A percentile compares a stretch with the other conserved stretches of the same genome.
These are phyloP conservation scores for Probaryconus sp. DNA, from an alignment of 1,140 invertebrate genomes.

Conservation along the genomic window DNA sequence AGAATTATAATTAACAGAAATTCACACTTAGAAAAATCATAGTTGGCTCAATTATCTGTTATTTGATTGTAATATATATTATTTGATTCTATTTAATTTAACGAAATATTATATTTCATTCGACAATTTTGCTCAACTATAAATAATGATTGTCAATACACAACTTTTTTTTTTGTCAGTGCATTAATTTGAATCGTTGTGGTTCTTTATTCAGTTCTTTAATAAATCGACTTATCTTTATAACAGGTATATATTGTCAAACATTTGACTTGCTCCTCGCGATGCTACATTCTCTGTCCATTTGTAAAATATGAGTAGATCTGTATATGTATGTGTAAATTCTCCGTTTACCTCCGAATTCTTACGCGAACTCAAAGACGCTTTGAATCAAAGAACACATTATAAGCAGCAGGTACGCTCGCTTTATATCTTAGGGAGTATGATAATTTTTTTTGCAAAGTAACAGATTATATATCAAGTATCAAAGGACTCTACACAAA, in stretches of 20 bases:
- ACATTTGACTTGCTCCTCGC: slow-evolving; percentile 30
- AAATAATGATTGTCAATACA: too few species aligned
- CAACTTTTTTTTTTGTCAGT: too few species aligned
- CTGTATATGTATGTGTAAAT: slow-evolving; percentile 19
- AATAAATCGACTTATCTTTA: slow-evolving; percentile 43
- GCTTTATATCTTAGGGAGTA: neutral
- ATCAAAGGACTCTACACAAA: too few species aligned
- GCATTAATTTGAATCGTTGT: slow-evolving; percentile 11
- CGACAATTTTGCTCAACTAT: too few species aligned
- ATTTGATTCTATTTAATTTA: too few species aligned
- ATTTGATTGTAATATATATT: too few species aligned
- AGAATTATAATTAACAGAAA: too few species aligned
- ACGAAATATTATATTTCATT: too few species aligned
- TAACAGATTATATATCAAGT: neutral
- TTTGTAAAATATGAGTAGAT: slow-evolving; percentile 40
- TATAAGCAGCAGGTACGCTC: slow-evolving; percentile 1
- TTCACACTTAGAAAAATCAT: neutral
- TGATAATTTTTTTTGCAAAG: neutral
- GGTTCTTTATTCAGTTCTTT: slow-evolving; percentile 27
- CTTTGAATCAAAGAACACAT: slow-evolving; percentile 31
- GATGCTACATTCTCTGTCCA: slow-evolving; percentile 20
- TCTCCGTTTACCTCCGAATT: slow-evolving; percentile 22
- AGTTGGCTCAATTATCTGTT: too few species aligned
- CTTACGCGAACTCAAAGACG: slow-evolving; percentile 34
- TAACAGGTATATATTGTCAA: slow-evolving; percentile 53